These are phyloP conservation scores for Pelagia noctiluca DNA, from an alignment of 30 jellyfish, hydroid and myxozoan species.

Conservation along the genomic window DNA sequence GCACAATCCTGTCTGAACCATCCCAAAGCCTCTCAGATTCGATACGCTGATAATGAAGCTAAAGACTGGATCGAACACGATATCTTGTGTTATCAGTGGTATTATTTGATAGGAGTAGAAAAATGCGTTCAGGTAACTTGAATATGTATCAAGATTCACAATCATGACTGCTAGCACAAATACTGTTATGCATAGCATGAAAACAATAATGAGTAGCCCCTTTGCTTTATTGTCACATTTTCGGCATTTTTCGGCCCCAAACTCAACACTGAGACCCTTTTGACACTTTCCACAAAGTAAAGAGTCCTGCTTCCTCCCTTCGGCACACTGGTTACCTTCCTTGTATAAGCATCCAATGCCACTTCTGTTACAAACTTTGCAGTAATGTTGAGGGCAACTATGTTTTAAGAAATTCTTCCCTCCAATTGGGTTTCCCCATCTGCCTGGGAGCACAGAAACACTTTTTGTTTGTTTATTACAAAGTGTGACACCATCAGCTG, in stretches of 20 bases:
- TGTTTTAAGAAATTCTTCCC: slow-evolving; percentile 23
- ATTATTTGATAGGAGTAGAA: slow-evolving; percentile 76
- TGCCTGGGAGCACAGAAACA: slow-evolving; percentile 41
- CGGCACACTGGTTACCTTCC: slow-evolving; percentile 50
- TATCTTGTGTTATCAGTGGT: slow-evolving; percentile 32
- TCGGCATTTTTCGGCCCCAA: slow-evolving; percentile 74
- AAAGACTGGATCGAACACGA: slow-evolving; percentile 10
- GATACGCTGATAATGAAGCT: slow-evolving; percentile 44
- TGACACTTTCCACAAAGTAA: slow-evolving; percentile 74
- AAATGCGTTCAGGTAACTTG: slow-evolving; percentile 71
- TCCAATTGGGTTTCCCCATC: slow-evolving; percentile 36
- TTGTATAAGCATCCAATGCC: slow-evolving; percentile 43
- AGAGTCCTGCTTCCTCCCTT: slow-evolving; percentile 61
- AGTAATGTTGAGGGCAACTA: slow-evolving; percentile 74
- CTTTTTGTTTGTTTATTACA: slow-evolving; percentile 14
- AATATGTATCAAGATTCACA: slow-evolving; percentile 63
- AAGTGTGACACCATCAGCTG: slow-evolving; percentile 62
- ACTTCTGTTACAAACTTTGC: slow-evolving; percentile 40
- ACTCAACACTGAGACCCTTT: slow-evolving; percentile 44
- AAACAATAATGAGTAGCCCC: slow-evolving; percentile 7
- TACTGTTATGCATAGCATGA: neutral
- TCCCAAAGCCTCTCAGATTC: slow-evolving; percentile 62
- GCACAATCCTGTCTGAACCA: slow-evolving; percentile 43
- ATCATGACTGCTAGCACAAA: slow-evolving; percentile 46
- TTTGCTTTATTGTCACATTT: slow-evolving; percentile 5